Conservation (phyloP, 2,888 invertebrate genomes). For the Cheilosia urbana region DNA sequence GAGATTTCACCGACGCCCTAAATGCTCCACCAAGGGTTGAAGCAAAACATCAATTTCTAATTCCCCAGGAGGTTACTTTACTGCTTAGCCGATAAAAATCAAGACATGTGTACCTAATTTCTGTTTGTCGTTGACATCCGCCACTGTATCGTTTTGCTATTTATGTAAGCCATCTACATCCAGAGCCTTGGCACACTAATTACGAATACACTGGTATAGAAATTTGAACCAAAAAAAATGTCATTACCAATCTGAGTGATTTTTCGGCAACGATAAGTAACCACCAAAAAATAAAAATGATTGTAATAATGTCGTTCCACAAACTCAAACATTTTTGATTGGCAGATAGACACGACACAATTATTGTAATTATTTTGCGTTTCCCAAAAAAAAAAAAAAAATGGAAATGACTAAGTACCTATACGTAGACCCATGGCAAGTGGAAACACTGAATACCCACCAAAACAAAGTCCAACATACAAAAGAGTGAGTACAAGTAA, state of each 20-base stretch:
- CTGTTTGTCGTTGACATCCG: neutral
- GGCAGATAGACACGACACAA: constrained; percentile 62
- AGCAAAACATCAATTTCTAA: neutral
- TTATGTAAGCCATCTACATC: constrained; percentile 1
- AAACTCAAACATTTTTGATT: constrained; percentile 65
- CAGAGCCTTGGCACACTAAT: neutral
- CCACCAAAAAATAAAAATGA: neutral
- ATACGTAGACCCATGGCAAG: neutral
- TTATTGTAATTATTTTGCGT: constrained; percentile 66
- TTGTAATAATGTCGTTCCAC: constrained; percentile 59
- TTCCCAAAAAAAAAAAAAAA: constrained; percentile 39
- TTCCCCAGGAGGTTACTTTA: neutral
- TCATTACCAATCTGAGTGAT: constrained; percentile 31
- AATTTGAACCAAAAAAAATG: neutral
- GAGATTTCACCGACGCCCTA: too few species aligned
- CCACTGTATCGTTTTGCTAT: neutral
- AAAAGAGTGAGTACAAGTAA: constrained; percentile 28
- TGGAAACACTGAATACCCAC: constrained; percentile 15
- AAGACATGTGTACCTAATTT: constrained; percentile 5
- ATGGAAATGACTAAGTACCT: constrained; percentile 20
- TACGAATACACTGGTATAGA: neutral
- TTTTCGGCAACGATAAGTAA: constrained; percentile 42
- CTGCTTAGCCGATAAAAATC: neutral
- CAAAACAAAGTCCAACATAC: constrained; percentile 17
- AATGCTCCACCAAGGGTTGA: too few species aligned